Evolutionary conservation across 2,797 vertebrate species (phyloP).

Genomic region (Poecilia picta): DNA sequence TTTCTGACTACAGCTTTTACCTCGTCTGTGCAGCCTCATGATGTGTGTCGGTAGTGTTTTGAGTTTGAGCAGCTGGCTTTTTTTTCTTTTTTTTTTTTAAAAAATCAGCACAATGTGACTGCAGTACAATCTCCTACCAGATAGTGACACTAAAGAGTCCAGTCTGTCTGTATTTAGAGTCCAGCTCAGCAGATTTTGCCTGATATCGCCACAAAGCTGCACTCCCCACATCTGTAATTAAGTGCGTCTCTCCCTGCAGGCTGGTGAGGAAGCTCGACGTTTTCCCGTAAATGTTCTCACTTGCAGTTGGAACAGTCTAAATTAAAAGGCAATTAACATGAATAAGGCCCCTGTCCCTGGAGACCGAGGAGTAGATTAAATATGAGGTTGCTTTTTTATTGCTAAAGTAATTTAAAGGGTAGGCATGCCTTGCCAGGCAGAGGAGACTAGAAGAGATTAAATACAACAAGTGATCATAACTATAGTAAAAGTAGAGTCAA

Average conservation of each 20-base stretch:
- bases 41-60: background rate
- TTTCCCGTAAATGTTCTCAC: conserved; percentile 26
- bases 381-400: conserved; percentile 24
- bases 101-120: background rate
- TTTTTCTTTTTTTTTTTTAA: background rate
- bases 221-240: background rate
- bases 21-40: background rate
- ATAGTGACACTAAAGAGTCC: conserved; percentile 67
- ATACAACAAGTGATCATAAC: conserved; percentile 10
- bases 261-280: conserved; percentile 6
- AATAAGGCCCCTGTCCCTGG: conserved; percentile 48
- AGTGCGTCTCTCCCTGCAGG: conserved; percentile 28
- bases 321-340: conserved; percentile 52
- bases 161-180: background rate
- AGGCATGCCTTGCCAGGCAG: background rate
- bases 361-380: conserved; percentile 43
- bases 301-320: conserved; percentile 22
- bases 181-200: conserved; percentile 19
- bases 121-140: conserved; percentile 65
- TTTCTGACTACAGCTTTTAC: background rate
- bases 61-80: background rate
- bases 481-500: conserved; percentile 3
- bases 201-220: conserved; percentile 1
- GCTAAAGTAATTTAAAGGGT: conserved; percentile 39
- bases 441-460: conserved; percentile 16